phyloP scores from a whole-genome alignment of 2,888 invertebrate species.

The Loripinus fragilis region DNA sequence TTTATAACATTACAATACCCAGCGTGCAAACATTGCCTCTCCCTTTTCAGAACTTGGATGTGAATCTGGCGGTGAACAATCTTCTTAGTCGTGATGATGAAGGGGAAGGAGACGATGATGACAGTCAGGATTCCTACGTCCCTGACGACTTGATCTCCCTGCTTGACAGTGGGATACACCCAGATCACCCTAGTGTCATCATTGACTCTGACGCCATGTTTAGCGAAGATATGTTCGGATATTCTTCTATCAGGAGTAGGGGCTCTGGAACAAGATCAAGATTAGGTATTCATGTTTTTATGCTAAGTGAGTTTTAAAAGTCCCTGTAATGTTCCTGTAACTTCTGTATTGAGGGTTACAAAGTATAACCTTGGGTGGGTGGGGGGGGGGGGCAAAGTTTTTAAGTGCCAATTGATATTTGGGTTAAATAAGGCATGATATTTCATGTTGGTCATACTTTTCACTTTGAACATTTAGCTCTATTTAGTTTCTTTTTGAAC shows the following conservation, averaged over 20 bases:
- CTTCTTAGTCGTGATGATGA: slow-evolving; percentile 99
- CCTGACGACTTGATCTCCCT: slow-evolving; percentile 97
- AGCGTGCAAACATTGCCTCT: no score
- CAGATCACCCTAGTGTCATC: slow-evolving; percentile 94
- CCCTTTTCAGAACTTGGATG: slow-evolving; percentile 98
- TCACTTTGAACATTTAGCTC: no score
- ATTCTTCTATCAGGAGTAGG: slow-evolving; percentile 86
- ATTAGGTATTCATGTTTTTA: slow-evolving; percentile 76
- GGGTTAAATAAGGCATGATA: no score
- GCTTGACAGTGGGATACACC: slow-evolving; percentile 93
- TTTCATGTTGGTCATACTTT: no score
- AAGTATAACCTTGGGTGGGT: no score
- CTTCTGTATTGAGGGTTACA: no score
- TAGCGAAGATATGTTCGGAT: slow-evolving; percentile 97
- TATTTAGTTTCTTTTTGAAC: no score
- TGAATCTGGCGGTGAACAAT: slow-evolving; percentile 99
- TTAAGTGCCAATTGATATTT: no score
- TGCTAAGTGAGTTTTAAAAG: no score
- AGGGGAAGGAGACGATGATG: slow-evolving; percentile 96
- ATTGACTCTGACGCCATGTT: slow-evolving; percentile 93
- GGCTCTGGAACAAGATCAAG: slow-evolving; percentile 77
- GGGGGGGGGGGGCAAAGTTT: no score
- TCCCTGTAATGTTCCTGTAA: no score
- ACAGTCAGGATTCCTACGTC: slow-evolving; percentile 84
- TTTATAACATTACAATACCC: no score